Evolutionary conservation across 2,888 invertebrate species (phyloP), one percentile per base, ranked within the genome.

Genomic region (Drosophila histrio): DNA sequence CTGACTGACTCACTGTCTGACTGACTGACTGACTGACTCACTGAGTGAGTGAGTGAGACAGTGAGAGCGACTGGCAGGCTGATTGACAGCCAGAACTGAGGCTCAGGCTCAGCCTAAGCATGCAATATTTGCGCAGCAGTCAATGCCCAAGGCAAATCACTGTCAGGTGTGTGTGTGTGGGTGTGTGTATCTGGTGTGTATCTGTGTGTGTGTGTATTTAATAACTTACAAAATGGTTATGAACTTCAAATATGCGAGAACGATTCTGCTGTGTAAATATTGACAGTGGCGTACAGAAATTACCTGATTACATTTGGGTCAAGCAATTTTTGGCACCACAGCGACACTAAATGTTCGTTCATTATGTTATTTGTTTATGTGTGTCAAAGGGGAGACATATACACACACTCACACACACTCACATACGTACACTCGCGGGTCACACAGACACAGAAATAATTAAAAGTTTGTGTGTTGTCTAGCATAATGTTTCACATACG

Each of bases 241-340:
- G 78, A 86, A 86, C 67, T 83, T 80, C 76, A 82, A 82, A 84
- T 79, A 75, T 58, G 61, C 63, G 66, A 57, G 34, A 32, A 32
- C 15, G 44, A 34, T 60, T 43, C 52, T 57, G 52, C 36, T 49
- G 65, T 60, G 61, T 56, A 68, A 82, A 85, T 82, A 82, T 82
- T 87, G 79, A 86, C 81, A 69, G 61, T 67, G 61, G 71, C 63
- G 70, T 77, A 69, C 83, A 85, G n/a, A n/a, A 78, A 87, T 87
- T 82, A 78, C 71, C 83, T 85, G 86, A 84, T 86, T 82, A 83
- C 75, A 79, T 85, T 72, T 79, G 80, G 87, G 87, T 84, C 84
- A 87, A 79, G 76, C 74, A 53, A 85, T 76, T 81, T 73, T 72
- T 72, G 63, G 61, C 53, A 59, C 36, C 77, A 64, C 41, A 41